phyloP scores from a whole-genome alignment of 1,140 invertebrate genomes.

The Phenacoccus solenopsis region DNA sequence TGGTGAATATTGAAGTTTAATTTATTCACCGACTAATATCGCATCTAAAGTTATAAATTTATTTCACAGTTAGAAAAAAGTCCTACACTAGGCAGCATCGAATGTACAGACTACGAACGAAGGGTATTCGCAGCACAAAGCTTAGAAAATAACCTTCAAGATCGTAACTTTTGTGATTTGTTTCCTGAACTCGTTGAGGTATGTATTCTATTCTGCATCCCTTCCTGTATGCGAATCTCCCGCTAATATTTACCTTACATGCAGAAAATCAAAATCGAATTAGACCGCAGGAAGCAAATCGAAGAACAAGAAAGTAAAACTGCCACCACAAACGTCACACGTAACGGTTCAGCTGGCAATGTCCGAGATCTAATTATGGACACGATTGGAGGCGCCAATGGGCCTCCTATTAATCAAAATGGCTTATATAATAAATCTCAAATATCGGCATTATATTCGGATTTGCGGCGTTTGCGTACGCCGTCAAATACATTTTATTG shows the following conservation, averaged over 20 bases:
- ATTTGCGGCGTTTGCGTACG: background rate
- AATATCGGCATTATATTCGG: conserved; percentile 7
- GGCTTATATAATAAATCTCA: background rate
- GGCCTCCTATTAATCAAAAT: conserved; percentile 1
- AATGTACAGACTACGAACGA: conserved; percentile 82
- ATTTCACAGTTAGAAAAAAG: conserved; percentile 84
- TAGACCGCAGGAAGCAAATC: background rate
- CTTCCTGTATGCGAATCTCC: background rate
- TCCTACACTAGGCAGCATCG: conserved; percentile 88
- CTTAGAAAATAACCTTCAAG: conserved; percentile 78
- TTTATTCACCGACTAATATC: conserved; percentile 22
- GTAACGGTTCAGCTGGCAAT: background rate
- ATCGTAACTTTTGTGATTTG: conserved; percentile 80
- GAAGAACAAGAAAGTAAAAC: background rate
- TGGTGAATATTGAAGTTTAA: conserved; percentile 42
- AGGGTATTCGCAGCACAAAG: conserved; percentile 72
- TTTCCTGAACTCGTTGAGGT: conserved; percentile 65
- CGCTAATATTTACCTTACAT: background rate
- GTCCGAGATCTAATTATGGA: background rate
- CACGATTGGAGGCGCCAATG: background rate
- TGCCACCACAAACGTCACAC: background rate
- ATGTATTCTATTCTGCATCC: conserved; percentile 20
- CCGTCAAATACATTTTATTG: background rate
- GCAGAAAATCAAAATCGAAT: background rate
- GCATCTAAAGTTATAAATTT: too few relatives aligned